Percentiles rank a stretch among this genome's conserved stretches.
These are phyloP conservation scores for Diprion similis DNA, from an alignment of 1,140 invertebrate genomes.

Conservation along the genomic window DNA sequence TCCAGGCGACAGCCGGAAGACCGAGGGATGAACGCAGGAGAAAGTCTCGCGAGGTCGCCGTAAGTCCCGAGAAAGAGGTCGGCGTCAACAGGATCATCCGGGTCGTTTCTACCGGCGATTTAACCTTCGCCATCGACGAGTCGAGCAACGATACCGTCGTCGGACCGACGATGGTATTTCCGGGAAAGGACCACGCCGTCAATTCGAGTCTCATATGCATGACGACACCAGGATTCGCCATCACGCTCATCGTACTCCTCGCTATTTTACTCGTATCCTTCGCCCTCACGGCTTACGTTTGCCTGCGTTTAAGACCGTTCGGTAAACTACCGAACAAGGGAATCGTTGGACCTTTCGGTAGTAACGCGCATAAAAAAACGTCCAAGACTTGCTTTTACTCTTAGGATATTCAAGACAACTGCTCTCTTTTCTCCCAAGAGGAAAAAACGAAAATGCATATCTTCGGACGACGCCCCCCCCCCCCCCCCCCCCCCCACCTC, in stretches of 20 bases:
- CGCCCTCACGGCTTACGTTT: constrained; percentile 83
- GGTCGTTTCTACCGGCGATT: constrained; percentile 85
- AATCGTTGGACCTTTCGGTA: constrained; percentile 59
- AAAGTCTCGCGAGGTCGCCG: constrained; percentile 67
- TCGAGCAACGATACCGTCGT: constrained; percentile 58
- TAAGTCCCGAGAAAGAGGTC: constrained; percentile 75
- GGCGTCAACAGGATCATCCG: constrained; percentile 84
- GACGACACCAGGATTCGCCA: constrained; percentile 89
- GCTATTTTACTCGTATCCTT: constrained; percentile 83
- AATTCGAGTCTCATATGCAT: constrained; percentile 75
- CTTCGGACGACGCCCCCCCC: no score
- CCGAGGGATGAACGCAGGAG: constrained; percentile 78
- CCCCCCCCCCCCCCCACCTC: no score
- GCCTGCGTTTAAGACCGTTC: constrained; percentile 77
- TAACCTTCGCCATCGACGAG: constrained; percentile 81
- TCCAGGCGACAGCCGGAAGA: constrained; percentile 66
- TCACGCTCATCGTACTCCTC: constrained; percentile 81
- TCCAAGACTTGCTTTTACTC: constrained; percentile 65
- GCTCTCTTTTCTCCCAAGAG: no score
- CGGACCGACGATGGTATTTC: constrained; percentile 75
- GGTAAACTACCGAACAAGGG: constrained; percentile 61
- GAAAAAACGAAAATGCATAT: no score
- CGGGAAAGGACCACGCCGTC: constrained; percentile 49
- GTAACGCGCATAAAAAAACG: constrained; percentile 52
- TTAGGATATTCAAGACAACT: constrained; percentile 39